Evolutionary conservation across 1,140 invertebrate genomes (phyloP), one percentile per base, ranked within the genome.

Genomic region (Drosophila bifasciata): DNA sequence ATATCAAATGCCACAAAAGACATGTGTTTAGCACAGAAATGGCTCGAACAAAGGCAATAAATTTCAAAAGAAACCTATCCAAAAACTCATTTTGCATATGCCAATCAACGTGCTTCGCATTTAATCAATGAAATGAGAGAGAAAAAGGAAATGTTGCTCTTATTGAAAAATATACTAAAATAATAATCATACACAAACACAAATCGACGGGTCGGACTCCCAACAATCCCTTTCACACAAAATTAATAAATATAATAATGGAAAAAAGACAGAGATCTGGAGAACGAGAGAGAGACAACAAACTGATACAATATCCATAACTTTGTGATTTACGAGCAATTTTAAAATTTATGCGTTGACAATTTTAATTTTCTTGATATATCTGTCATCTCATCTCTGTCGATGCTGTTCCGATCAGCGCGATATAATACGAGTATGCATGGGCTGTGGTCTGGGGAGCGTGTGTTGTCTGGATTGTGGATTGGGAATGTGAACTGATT

Each of bases 301-400:
- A 73, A 72, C 68, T 52, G 69, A 74, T 57, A 84, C 63, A 79
- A 67, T 41, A 66, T 72, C 61, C 83, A 88, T 88, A 88, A 88
- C 83, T 88, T 83, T 76, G 71, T 50, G 49, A 86, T 90, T 90
- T 90, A 90, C 75, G 86, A 90, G 86, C 86, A 90, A 90, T 90
- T 90, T n/a, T n/a, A n/a, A n/a, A 90, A 90, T 90, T 90, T 90
- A 86, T 90, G 86, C 86, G 86, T 90, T 90, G 86, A 90, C 86
- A 90, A 90, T 90, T 90, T 86, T 90, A 90, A 90, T 86, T 83
- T 72, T 83, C 56, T 83, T 90, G 86, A 83, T 86, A 84, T 86
- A 86, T 59, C n/a, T 76, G 62, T 61, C 44, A 40, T 40, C 43
- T 44, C 43, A 60, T 66, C 53, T 28, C 51, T 41, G 57, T 40